These are phyloP conservation scores for Mystacides longicornis DNA, from an alignment of 2,888 invertebrate species.

Conservation along the genomic window DNA sequence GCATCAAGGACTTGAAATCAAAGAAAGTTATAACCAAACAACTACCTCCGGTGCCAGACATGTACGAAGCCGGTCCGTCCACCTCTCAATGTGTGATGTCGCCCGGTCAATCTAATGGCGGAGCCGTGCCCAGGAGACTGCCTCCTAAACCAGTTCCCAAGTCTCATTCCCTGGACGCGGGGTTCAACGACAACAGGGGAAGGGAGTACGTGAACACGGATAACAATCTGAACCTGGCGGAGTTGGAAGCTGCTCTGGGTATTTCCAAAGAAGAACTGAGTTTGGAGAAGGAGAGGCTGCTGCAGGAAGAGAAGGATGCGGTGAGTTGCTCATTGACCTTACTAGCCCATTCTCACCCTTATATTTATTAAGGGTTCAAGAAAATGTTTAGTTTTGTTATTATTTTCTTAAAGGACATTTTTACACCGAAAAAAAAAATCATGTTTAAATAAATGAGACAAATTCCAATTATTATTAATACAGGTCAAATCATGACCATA, in stretches of 20 bases:
- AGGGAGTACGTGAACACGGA: not conserved
- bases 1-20: not conserved
- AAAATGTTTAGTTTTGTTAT: too few relatives aligned
- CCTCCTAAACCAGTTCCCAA: not conserved
- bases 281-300: conserved; percentile 6
- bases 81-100: not conserved
- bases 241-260: conserved; percentile 14
- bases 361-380: too few relatives aligned
- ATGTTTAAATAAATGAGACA: too few relatives aligned
- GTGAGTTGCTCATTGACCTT: conserved; percentile 8
- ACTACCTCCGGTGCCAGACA: not conserved
- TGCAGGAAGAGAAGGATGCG: conserved; percentile 15
- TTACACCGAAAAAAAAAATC: too few relatives aligned
- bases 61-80: not conserved
- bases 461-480: too few relatives aligned
- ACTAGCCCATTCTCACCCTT: too few relatives aligned
- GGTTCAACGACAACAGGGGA: not conserved
- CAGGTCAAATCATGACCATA: too few relatives aligned
- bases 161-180: not conserved
- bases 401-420: too few relatives aligned
- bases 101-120: not conserved
- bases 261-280: conserved; percentile 10
- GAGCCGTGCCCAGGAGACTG: not conserved
- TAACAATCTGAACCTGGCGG: not conserved
- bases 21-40: not conserved